Evolutionary conservation across 2,888 invertebrate genomes (phyloP).

Genomic region (Teleogryllus oceanicus): DNA sequence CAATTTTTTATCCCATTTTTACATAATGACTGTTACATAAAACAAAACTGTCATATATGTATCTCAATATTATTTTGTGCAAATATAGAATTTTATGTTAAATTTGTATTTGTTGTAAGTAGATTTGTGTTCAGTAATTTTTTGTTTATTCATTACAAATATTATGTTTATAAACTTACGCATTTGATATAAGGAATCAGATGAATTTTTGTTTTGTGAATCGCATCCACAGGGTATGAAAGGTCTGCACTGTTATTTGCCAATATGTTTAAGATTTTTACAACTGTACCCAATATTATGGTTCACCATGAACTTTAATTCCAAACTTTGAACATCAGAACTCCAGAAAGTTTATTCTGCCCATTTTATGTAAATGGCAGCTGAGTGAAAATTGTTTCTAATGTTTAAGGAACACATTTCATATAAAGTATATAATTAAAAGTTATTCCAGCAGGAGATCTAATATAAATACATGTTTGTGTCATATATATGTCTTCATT

Average conservation of each 20-base stretch:
- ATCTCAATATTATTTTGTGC: too few relatives aligned
- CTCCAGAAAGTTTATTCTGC: background rate
- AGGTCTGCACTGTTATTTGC: background rate
- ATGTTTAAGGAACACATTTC: background rate
- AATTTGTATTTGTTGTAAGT: too few relatives aligned
- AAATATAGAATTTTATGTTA: too few relatives aligned
- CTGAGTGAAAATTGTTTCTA: background rate
- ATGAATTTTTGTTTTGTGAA: background rate
- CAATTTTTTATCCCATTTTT: background rate
- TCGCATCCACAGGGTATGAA: constrained; percentile 5
- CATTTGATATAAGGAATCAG: background rate
- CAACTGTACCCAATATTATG: background rate
- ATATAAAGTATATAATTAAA: too few relatives aligned
- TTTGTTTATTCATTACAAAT: background rate
- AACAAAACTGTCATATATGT: too few relatives aligned
- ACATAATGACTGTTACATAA: too few relatives aligned
- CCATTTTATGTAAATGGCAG: background rate
- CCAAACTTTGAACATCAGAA: too few relatives aligned
- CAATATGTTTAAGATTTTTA: background rate
- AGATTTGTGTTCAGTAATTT: background rate
- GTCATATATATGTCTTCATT: background rate
- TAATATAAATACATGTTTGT: too few relatives aligned
- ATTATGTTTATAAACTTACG: background rate
- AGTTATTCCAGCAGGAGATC: too few relatives aligned
- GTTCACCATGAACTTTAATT: background rate